Conservation (phyloP, 2,888 invertebrate genomes). For the Hymenopus coronatus region DNA sequence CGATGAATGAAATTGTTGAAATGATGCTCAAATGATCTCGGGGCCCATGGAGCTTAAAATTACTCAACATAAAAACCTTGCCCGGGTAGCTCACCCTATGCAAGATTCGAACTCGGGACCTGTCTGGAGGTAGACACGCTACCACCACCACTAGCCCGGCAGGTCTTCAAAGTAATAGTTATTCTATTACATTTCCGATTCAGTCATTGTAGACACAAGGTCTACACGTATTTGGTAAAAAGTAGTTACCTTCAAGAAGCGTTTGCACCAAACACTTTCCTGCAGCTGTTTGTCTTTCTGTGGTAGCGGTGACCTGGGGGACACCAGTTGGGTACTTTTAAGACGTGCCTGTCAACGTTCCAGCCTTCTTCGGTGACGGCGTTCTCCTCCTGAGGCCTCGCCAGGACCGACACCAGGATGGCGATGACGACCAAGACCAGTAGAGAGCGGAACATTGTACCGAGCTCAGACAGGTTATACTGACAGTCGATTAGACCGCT, state of each 20-base stretch:
- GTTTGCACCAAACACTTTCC: background rate
- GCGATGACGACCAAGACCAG: background rate
- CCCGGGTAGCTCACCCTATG: too few species aligned
- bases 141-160: too few species aligned
- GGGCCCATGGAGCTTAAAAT: too few species aligned
- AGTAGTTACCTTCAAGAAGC: background rate
- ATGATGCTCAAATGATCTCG: too few species aligned
- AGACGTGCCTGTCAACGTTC: background rate
- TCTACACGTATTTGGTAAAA: background rate
- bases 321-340: background rate
- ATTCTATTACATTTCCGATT: too few species aligned
- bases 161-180: too few species aligned
- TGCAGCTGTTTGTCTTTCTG: background rate
- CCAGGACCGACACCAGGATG: background rate
- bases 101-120: too few species aligned
- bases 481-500: background rate
- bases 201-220: too few species aligned
- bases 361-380: background rate
- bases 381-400: background rate
- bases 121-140: too few species aligned
- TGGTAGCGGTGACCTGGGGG: background rate
- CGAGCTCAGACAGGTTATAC: background rate
- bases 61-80: too few species aligned
- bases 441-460: background rate
- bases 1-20: too few species aligned